phyloP scores from a whole-genome alignment of 2,797 vertebrate species.

The Psittacula derbiana region DNA sequence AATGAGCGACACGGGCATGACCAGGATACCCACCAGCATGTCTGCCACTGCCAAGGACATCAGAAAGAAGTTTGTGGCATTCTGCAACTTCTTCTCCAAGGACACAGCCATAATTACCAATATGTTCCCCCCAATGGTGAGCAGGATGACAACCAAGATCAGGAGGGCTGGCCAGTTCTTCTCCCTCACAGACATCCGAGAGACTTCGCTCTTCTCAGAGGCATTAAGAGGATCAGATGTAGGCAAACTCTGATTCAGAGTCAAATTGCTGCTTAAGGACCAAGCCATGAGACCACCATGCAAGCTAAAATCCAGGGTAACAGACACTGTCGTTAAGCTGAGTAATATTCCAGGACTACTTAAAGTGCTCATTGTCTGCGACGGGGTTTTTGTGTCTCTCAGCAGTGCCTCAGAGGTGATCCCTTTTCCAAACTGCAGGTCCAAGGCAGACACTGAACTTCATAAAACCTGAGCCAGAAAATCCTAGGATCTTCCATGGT shows the following conservation, averaged over 20 bases:
- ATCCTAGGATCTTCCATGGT: conserved; percentile 55
- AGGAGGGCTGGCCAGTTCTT: conserved; percentile 95
- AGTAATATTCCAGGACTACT: conserved; percentile 76
- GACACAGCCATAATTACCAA: conserved; percentile 95
- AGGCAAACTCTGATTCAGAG: conserved; percentile 82
- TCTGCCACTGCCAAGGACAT: conserved; percentile 95
- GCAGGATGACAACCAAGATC: conserved; percentile 89
- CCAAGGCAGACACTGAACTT: conserved; percentile 15
- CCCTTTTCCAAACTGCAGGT: conserved; percentile 6
- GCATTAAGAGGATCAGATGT: conserved; percentile 67
- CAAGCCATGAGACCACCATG: conserved; percentile 78
- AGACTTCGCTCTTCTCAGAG: conserved; percentile 62
- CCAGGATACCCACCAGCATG: conserved; percentile 96
- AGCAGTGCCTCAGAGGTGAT: conserved; percentile 1
- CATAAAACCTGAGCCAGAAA: conserved; percentile 34
- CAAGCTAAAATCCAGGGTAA: conserved; percentile 77
- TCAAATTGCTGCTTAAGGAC: conserved; percentile 79
- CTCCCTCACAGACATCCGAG: conserved; percentile 64
- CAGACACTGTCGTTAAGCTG: conserved; percentile 75
- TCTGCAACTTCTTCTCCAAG: conserved; percentile 95
- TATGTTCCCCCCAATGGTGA: conserved; percentile 94
- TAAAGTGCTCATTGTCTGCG: conserved; percentile 74
- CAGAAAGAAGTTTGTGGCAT: conserved; percentile 96
- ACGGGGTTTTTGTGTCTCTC: neutral
- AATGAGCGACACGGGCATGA: conserved; percentile 94